Evolutionary conservation across 2,113 vertebrate genomes (phyloP).

Genomic region (Agelaius tricolor): DNA sequence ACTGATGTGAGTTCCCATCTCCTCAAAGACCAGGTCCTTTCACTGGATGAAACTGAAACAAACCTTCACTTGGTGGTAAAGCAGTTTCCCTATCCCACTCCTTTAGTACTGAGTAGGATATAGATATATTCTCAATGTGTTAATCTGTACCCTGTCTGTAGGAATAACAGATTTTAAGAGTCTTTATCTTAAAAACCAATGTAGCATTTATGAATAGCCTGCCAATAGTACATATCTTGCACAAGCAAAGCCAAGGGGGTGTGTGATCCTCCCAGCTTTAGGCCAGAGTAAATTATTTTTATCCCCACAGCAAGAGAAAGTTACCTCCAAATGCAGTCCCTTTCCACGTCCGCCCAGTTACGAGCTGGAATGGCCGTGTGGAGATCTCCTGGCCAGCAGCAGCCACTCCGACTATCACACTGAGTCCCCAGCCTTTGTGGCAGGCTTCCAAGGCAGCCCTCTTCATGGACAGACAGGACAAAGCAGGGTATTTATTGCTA

Average conservation of each 20-base stretch:
- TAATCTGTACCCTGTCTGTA: background rate
- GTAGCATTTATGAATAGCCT: background rate
- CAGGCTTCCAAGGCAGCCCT: slow-evolving; percentile 81
- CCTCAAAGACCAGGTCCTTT: background rate
- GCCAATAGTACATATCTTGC: background rate
- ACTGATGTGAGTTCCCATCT: background rate
- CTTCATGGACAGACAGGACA: slow-evolving; percentile 43
- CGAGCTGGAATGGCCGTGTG: slow-evolving; percentile 82
- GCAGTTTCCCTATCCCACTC: background rate
- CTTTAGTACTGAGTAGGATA: background rate
- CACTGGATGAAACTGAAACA: background rate
- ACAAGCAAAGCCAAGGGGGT: background rate
- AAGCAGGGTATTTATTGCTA: background rate
- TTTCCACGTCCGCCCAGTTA: slow-evolving; percentile 83
- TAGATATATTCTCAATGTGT: background rate
- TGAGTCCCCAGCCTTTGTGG: slow-evolving; percentile 85
- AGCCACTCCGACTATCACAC: slow-evolving; percentile 81
- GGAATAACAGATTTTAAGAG: background rate
- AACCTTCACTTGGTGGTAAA: background rate
- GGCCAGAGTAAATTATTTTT: background rate
- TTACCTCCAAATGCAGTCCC: slow-evolving; percentile 84
- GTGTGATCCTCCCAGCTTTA: background rate
- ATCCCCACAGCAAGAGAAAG: background rate
- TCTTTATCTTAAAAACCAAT: background rate
- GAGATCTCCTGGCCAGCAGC: slow-evolving; percentile 79